Evolutionary conservation across 2,888 invertebrate genomes (phyloP).

Genomic region (Malthinus flaveolus): DNA sequence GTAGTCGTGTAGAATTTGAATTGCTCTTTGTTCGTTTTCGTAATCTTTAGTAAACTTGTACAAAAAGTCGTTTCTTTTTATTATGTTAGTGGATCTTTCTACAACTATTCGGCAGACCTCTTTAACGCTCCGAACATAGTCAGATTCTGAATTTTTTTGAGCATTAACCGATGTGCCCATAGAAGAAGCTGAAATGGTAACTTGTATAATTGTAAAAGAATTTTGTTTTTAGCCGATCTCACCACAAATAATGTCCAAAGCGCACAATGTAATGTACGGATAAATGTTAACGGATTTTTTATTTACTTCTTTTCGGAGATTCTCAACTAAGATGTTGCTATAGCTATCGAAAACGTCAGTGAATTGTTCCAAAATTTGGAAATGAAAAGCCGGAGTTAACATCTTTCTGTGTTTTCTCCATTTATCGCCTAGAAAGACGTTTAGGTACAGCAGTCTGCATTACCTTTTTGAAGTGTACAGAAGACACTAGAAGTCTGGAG

Average conservation of each 20-base stretch:
- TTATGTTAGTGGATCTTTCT: conserved; percentile 46
- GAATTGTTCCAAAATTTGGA: conserved; percentile 72
- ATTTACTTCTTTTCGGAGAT: conserved; percentile 51
- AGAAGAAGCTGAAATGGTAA: not conserved
- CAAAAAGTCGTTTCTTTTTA: conserved; percentile 51
- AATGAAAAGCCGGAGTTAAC: conserved; percentile 75
- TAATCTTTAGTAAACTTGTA: conserved; percentile 63
- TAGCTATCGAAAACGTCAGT: conserved; percentile 69
- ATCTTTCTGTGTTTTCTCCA: conserved; percentile 71
- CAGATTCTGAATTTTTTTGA: conserved; percentile 67
- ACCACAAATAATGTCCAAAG: conserved; percentile 65
- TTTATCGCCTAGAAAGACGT: conserved; percentile 52
- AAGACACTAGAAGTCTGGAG: too few relatives aligned
- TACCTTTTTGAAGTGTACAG: too few relatives aligned
- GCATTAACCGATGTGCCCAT: conserved; percentile 80
- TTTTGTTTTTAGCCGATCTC: conserved; percentile 29
- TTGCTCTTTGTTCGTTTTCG: conserved; percentile 57
- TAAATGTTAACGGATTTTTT: conserved; percentile 61
- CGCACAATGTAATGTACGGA: conserved; percentile 62
- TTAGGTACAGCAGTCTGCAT: too few relatives aligned
- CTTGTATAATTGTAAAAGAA: not conserved
- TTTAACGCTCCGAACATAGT: conserved; percentile 73
- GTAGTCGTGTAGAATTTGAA: conserved; percentile 58
- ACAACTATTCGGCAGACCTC: conserved; percentile 48
- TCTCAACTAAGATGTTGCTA: conserved; percentile 59